Evolutionary conservation across 2,113 vertebrate genomes (phyloP).

Genomic region (Hyperopisus bebe): DNA sequence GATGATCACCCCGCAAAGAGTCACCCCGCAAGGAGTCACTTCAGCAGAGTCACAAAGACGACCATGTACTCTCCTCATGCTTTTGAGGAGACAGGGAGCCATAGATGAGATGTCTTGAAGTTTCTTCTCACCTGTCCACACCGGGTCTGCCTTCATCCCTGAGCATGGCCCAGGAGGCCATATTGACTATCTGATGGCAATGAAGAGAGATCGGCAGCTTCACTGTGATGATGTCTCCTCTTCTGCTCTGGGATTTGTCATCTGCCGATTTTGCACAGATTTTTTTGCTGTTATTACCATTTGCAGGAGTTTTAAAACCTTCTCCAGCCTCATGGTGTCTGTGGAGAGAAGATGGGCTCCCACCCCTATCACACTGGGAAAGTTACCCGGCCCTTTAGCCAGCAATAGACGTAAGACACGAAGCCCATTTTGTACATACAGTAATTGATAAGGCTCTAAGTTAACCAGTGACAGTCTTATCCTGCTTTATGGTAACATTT

Average conservation of each 20-base stretch:
- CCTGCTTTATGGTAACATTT: slow-evolving; percentile 26
- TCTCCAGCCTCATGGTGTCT: neutral
- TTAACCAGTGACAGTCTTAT: slow-evolving; percentile 34
- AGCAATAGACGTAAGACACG: neutral
- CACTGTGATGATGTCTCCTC: neutral
- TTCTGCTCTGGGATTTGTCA: neutral
- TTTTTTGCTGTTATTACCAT: neutral
- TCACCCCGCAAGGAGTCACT: neutral
- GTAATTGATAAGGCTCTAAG: slow-evolving; percentile 22
- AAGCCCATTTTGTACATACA: slow-evolving; percentile 1
- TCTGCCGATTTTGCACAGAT: neutral
- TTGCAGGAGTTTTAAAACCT: neutral
- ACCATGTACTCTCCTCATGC: neutral
- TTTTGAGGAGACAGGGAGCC: neutral
- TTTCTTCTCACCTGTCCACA: neutral
- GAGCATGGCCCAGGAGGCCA: neutral
- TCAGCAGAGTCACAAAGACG: neutral
- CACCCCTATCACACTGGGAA: neutral
- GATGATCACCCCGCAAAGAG: neutral
- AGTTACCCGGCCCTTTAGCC: neutral
- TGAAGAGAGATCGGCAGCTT: neutral
- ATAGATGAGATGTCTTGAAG: neutral
- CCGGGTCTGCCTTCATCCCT: neutral
- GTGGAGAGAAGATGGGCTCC: neutral
- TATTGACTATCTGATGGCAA: too few species aligned